Percentiles rank a stretch among this genome's conserved stretches.
These are phyloP conservation scores for Rhimphoctona megacephalus DNA, from an alignment of 2,888 invertebrate species.

Conservation along the genomic window DNA sequence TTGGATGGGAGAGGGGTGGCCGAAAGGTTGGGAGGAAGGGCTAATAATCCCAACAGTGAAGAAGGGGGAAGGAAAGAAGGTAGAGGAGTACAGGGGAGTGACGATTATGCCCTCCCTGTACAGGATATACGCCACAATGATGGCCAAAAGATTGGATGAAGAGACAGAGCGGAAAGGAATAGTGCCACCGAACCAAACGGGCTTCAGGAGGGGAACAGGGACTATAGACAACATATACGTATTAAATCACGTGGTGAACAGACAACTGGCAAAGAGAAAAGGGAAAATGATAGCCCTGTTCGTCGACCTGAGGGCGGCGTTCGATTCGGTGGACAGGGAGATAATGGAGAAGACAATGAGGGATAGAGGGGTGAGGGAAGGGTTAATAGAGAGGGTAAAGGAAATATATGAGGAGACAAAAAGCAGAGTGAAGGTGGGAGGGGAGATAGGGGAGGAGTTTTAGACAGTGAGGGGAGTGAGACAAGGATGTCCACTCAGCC, in stretches of 20 bases:
- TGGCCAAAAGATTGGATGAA: no score
- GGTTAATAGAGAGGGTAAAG: constrained; percentile 11
- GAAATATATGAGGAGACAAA: constrained; percentile 6
- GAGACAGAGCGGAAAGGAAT: neutral
- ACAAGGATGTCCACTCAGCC: constrained; percentile 68
- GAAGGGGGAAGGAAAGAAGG: constrained; percentile 37
- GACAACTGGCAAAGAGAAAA: neutral
- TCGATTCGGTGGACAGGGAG: constrained; percentile 45
- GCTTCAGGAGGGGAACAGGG: constrained; percentile 28
- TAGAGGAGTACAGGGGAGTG: constrained; percentile 54
- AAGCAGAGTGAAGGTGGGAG: constrained; percentile 22
- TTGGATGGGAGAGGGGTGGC: constrained; percentile 18
- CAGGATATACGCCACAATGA: no score
- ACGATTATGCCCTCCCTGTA: no score
- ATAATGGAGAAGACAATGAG: constrained; percentile 3
- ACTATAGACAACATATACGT: constrained; percentile 24
- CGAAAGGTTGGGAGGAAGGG: constrained; percentile 38
- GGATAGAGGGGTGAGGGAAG: constrained; percentile 11
- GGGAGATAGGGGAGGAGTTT: constrained; percentile 45
- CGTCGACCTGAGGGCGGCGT: neutral
- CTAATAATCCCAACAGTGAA: constrained; percentile 38
- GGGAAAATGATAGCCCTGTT: constrained; percentile 16
- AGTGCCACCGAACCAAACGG: constrained; percentile 7
- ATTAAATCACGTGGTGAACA: constrained; percentile 21
- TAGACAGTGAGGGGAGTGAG: constrained; percentile 58